These are phyloP conservation scores for Lasioglossum leucozonium DNA, from an alignment of 2,888 invertebrate genomes.

Conservation along the genomic window DNA sequence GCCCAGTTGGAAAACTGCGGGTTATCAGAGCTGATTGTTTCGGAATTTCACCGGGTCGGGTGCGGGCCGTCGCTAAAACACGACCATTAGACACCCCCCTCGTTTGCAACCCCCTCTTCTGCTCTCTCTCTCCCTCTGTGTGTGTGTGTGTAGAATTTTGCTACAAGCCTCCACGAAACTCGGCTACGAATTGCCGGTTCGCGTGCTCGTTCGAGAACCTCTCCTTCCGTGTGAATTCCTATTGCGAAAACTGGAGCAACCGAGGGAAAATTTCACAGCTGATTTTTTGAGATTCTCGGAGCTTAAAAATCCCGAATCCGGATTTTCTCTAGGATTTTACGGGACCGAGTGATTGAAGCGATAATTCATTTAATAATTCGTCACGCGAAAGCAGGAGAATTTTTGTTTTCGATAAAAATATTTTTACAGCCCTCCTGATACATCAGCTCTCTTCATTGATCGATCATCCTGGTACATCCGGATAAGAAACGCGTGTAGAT, in stretches of 20 bases:
- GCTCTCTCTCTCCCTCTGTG: background rate
- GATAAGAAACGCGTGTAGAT: too few species aligned
- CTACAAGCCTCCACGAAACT: background rate
- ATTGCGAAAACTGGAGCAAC: background rate
- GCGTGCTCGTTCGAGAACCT: background rate
- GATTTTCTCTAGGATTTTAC: too few species aligned
- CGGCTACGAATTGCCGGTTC: background rate
- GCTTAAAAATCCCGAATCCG: background rate
- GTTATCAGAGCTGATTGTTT: conserved; percentile 39
- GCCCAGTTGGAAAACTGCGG: conserved; percentile 19
- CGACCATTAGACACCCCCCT: conserved; percentile 20
- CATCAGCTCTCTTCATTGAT: too few species aligned
- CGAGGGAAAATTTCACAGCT: background rate
- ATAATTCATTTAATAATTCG: too few species aligned
- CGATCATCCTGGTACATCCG: background rate
- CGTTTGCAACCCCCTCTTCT: background rate
- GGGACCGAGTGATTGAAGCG: too few species aligned
- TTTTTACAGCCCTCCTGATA: too few species aligned
- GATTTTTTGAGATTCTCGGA: background rate
- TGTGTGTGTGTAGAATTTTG: background rate
- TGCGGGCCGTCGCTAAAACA: background rate
- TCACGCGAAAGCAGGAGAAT: too few species aligned
- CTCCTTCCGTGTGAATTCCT: background rate
- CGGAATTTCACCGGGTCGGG: background rate
- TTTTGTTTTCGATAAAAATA: too few species aligned